These are phyloP conservation scores for Macrosoma leucophasiata DNA, from an alignment of 2,888 invertebrate species.

Conservation along the genomic window DNA sequence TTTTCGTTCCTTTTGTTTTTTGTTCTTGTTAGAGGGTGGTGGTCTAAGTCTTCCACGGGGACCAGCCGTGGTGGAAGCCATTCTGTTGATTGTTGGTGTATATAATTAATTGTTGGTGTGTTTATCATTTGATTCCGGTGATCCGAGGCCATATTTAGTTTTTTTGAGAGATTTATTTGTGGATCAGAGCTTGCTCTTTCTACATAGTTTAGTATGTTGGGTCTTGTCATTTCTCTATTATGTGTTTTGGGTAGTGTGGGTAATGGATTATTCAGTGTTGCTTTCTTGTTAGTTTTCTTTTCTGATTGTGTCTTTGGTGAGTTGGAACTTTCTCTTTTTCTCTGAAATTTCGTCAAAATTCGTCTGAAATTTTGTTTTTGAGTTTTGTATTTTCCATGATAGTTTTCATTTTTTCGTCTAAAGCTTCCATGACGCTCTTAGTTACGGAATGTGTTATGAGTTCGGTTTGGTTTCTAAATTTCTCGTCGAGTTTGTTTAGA, in stretches of 20 bases:
- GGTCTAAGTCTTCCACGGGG: slow-evolving; percentile 19
- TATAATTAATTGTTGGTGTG: slow-evolving; percentile 9
- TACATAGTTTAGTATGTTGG: slow-evolving; percentile 13
- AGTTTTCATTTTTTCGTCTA: slow-evolving; percentile 15
- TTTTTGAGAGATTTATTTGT: slow-evolving; percentile 13
- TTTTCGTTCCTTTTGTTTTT: slow-evolving; percentile 7
- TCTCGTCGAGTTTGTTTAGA: slow-evolving; percentile 15
- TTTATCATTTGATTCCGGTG: slow-evolving; percentile 9
- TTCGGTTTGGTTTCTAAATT: slow-evolving; percentile 13
- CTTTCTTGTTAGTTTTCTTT: too few species aligned
- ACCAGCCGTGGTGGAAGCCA: slow-evolving; percentile 10
- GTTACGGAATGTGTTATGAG: slow-evolving; percentile 13
- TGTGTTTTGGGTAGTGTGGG: slow-evolving; percentile 7
- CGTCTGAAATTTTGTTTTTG: slow-evolving; percentile 6
- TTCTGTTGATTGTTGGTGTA: too few species aligned
- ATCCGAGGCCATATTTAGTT: slow-evolving; percentile 8
- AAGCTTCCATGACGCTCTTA: slow-evolving; percentile 13
- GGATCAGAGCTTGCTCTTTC: slow-evolving; percentile 11
- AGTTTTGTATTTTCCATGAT: slow-evolving; percentile 9
- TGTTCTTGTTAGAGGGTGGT: slow-evolving; percentile 18
- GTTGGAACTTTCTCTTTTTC: slow-evolving; percentile 13
- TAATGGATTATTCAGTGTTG: too few species aligned
- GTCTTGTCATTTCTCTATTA: slow-evolving; percentile 9
- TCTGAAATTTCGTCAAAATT: slow-evolving; percentile 12
- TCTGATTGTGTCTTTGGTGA: slow-evolving; percentile 11